Evolutionary conservation across 1,140 invertebrate genomes (phyloP).

Genomic region (Glossosoma conforme): DNA sequence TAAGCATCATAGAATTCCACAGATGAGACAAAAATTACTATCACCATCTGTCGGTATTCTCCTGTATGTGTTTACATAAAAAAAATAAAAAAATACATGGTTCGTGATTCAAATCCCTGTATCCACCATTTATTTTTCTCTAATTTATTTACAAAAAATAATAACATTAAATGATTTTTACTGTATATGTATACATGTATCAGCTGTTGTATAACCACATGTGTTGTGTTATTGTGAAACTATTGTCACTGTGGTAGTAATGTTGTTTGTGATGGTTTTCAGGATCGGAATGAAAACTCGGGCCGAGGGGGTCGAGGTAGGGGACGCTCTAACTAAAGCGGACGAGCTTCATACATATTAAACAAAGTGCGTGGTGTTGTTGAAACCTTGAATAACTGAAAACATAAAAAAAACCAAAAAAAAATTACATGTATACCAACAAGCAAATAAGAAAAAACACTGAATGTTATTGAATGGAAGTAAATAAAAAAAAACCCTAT

Average conservation of each 20-base stretch:
- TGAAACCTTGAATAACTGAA: conserved; percentile 1
- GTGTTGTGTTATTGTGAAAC: not conserved
- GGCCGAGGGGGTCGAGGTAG: conserved; percentile 23
- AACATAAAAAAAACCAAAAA: not conserved
- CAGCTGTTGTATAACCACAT: not conserved
- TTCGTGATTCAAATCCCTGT: not conserved
- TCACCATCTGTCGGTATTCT: no score
- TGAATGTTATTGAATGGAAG: not conserved
- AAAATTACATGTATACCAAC: not conserved
- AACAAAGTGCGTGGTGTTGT: not conserved
- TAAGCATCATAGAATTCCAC: no score
- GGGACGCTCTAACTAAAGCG: conserved; percentile 28
- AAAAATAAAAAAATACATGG: not conserved
- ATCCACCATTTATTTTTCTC: not conserved
- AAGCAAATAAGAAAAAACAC: no score
- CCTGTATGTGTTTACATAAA: no score
- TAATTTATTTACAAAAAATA: not conserved
- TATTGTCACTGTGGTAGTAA: no score
- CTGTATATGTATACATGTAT: not conserved
- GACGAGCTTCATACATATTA: no score
- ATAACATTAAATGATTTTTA: not conserved
- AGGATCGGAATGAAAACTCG: conserved; percentile 45
- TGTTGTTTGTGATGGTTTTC: conserved; percentile 28
- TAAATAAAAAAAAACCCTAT: not conserved
- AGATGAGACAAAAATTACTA: no score